Percentiles rank a stretch among this genome's conserved stretches.
Evolutionary conservation across 2,888 invertebrate genomes (phyloP).

Genomic region (Aelia acuminata): DNA sequence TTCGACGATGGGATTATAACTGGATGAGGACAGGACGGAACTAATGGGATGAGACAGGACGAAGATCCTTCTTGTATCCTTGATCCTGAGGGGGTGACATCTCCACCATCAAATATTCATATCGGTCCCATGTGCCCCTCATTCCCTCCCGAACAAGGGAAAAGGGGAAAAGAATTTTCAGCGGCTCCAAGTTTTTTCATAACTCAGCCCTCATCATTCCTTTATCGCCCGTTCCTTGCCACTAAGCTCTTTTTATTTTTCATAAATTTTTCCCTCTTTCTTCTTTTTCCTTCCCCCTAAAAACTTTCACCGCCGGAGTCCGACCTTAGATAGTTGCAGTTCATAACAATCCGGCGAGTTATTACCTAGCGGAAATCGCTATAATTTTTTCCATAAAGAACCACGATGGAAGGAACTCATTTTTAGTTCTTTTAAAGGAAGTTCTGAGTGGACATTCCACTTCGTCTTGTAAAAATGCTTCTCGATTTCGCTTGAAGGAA

Average conservation of each 20-base stretch:
- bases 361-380: neutral
- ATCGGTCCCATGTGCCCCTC: conserved; percentile 27
- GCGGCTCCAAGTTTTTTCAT: conserved; percentile 54
- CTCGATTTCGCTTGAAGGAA: neutral
- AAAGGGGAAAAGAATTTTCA: conserved; percentile 45
- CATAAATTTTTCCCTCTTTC: neutral
- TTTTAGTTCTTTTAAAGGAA: neutral
- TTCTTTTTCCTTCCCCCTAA: neutral
- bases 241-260: conserved; percentile 12
- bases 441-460: neutral
- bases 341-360: neutral
- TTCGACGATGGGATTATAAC: neutral
- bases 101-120: conserved; percentile 51
- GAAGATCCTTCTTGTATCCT: conserved; percentile 45
- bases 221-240: neutral
- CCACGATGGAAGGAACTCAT: neutral
- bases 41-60: conserved; percentile 16
- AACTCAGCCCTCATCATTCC: conserved; percentile 50
- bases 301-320: neutral
- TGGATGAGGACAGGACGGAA: neutral
- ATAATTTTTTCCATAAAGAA: neutral
- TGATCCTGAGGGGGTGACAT: neutral
- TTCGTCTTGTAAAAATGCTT: neutral
- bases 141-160: neutral
- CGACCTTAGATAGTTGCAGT: neutral